phyloP scores from a whole-genome alignment of 1,140 invertebrate genomes.

The Solenopsis invicta region DNA sequence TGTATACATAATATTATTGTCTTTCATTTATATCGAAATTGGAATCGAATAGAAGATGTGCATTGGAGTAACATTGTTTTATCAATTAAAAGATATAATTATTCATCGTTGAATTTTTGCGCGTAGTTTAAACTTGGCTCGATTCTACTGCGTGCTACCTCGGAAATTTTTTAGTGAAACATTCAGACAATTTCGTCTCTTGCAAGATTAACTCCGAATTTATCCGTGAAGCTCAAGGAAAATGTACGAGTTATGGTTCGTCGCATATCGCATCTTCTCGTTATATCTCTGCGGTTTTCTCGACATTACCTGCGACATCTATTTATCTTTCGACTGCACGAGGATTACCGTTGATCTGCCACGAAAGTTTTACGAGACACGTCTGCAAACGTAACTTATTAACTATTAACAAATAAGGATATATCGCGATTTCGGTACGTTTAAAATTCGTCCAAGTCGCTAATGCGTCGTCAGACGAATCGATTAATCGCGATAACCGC shows the following conservation, averaged over 20 bases:
- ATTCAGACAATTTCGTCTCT: slow-evolving; percentile 15
- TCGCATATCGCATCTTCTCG: slow-evolving; percentile 3
- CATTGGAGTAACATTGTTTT: too few relatives aligned
- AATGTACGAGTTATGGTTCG: neutral
- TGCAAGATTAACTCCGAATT: slow-evolving; percentile 17
- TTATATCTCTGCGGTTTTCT: slow-evolving; percentile 6
- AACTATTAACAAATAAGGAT: neutral
- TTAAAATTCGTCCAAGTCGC: neutral
- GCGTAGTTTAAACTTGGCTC: neutral
- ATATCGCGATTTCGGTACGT: neutral
- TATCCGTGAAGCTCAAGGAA: neutral
- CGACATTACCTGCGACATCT: neutral
- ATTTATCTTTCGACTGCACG: neutral
- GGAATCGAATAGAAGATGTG: too few relatives aligned
- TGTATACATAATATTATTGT: too few relatives aligned
- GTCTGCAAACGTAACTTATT: neutral
- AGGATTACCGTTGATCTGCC: neutral
- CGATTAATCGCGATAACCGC: neutral
- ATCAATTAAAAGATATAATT: too few relatives aligned
- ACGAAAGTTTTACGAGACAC: slow-evolving; percentile 9
- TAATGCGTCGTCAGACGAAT: neutral
- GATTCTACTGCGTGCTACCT: neutral
- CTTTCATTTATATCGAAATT: too few relatives aligned
- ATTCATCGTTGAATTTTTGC: too few relatives aligned
- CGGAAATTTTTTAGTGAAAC: neutral